phyloP scores from a whole-genome alignment of 2,888 invertebrate genomes.

The Netelia virgata region DNA sequence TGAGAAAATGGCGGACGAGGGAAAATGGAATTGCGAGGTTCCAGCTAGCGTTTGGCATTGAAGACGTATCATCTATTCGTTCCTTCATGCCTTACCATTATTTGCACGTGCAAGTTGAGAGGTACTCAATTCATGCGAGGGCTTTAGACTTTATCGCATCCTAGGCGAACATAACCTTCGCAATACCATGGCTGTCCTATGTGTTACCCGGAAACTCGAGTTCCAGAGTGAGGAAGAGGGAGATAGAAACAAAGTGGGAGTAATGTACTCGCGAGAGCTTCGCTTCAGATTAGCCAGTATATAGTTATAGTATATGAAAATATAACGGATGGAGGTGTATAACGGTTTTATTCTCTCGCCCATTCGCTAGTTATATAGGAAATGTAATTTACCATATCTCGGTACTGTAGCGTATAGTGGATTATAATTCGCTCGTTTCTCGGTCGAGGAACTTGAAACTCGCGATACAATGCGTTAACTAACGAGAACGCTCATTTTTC shows the following conservation, averaged over 20 bases:
- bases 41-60: not conserved
- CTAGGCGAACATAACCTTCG: conserved; percentile 8
- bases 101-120: conserved; percentile 16
- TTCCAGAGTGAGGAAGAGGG: conserved; percentile 12
- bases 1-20: not conserved
- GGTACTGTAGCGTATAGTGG: conserved; percentile 5
- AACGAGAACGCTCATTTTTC: conserved; percentile 2
- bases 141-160: conserved; percentile 21
- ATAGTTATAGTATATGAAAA: conserved; percentile 65
- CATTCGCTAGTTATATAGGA: conserved; percentile 51
- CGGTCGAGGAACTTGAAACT: conserved; percentile 50
- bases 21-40: not conserved
- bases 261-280: conserved; percentile 48
- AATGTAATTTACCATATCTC: conserved; percentile 62
- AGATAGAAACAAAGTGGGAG: conserved; percentile 41
- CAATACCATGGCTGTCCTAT: conserved; percentile 46
- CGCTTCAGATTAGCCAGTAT: conserved; percentile 57
- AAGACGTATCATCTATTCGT: not conserved
- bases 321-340: conserved; percentile 70
- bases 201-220: conserved; percentile 62
- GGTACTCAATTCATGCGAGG: conserved; percentile 26
- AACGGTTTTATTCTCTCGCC: conserved; percentile 64
- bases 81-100: not conserved
- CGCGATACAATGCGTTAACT: conserved; percentile 20
- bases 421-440: conserved; percentile 54